Percentiles rank a stretch among this genome's conserved stretches.
These are phyloP conservation scores for Pristionchus mayeri DNA, from an alignment of 2,888 invertebrate genomes.

Conservation along the genomic window DNA sequence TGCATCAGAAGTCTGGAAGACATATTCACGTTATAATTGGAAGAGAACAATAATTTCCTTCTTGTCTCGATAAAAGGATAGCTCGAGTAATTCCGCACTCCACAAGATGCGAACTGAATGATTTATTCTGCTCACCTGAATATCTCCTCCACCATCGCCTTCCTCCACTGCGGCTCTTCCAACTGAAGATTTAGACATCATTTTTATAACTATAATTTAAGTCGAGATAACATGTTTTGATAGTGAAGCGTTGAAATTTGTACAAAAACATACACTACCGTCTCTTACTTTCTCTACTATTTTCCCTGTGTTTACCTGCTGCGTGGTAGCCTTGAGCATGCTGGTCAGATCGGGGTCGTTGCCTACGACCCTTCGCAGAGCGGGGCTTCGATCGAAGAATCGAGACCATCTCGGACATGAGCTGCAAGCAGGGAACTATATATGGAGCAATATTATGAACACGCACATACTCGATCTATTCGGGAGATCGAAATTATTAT, in stretches of 20 bases:
- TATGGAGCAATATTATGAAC: too few relatives aligned
- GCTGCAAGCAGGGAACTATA: slow-evolving; percentile 53
- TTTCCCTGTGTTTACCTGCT: slow-evolving; percentile 18
- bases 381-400: slow-evolving; percentile 61
- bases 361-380: slow-evolving; percentile 11
- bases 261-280: not conserved
- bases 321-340: slow-evolving; percentile 27
- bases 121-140: slow-evolving; percentile 3
- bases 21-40: not conserved
- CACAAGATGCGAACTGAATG: not conserved
- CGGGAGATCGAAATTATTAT: too few relatives aligned
- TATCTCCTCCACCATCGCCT: slow-evolving; percentile 44
- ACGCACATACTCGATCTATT: too few relatives aligned
- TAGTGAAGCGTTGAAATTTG: too few relatives aligned
- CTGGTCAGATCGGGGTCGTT: slow-evolving; percentile 34
- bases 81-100: too few relatives aligned
- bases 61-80: too few relatives aligned
- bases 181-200: not conserved
- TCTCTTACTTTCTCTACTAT: not conserved
- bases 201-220: not conserved
- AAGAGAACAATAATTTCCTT: not conserved
- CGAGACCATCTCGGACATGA: slow-evolving; percentile 57
- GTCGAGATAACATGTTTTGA: not conserved
- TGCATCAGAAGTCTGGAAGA: slow-evolving; percentile 51
- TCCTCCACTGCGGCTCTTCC: slow-evolving; percentile 43